Evolutionary conservation across 2,113 vertebrate species (phyloP), one percentile per base, ranked within the genome.

Genomic region (Nibea coibor): DNA sequence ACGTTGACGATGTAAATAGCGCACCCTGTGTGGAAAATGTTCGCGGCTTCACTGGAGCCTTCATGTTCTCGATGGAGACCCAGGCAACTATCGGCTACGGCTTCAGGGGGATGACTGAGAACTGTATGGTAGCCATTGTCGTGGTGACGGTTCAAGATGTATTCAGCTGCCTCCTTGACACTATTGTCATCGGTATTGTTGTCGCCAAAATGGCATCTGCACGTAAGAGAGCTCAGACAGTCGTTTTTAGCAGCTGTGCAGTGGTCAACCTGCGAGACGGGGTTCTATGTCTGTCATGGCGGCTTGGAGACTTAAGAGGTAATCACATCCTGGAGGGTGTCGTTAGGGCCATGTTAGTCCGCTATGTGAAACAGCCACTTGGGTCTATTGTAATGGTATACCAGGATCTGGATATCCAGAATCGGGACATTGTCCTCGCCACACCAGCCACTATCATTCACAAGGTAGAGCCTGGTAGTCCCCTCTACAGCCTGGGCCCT

Each of bases 1-100:
- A 99, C 56, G 3, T 92, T 11, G 9, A 42, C 0, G 87, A 93
- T 0, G 82, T 79, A 0, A 89, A 75, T 0, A 59, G 81, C 1
- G 61, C 87, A 0, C 97, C 96, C 0, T 99, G 98, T 2, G 91
- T 99, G 12, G 94, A 93, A 0, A 96, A 97, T 0, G 97, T 99
- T 8, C 96, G 93, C 0, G 96, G 95, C 64, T 99, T 99, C 83
- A 97, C 97, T 0, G 96, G 92, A 0, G 97, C 97, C 0, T 99
- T 99, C 53, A 72, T 99, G 0, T 99, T 96, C 88, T 98, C 98
- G 0, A 93, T 99, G 19, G 98, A 99, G 89, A 98, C 97, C 0
- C 97, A 99, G 48, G 96, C 97, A 0, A 98, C 98, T 80, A 99
- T 99, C 0, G 98, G 98, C 2, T 99, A 98, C 0, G 98, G 98